A percentile compares a stretch with the other conserved stretches of the same genome.
Conservation (phyloP, 2,797 vertebrate genomes). For the Holocentrus rufus region DNA sequence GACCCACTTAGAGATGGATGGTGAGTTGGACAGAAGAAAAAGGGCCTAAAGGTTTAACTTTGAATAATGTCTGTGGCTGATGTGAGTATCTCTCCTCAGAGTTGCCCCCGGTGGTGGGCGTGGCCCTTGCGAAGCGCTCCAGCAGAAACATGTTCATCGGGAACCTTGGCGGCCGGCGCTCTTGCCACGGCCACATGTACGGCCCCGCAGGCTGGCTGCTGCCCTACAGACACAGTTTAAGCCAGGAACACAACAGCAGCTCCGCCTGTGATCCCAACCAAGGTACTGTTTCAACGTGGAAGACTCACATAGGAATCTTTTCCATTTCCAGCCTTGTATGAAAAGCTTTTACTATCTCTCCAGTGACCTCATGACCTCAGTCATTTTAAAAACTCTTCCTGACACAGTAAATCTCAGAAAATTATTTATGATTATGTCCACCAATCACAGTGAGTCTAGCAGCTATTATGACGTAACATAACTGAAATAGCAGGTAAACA, state of each 20-base stretch:
- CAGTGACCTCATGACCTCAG: too few species aligned
- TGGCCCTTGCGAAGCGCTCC: conserved; percentile 85
- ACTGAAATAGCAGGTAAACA: too few species aligned
- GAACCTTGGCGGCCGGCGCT: conserved; percentile 84
- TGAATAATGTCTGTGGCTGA: not conserved
- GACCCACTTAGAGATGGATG: conserved; percentile 74
- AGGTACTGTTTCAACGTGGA: conserved; percentile 73
- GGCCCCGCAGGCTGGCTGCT: conserved; percentile 92
- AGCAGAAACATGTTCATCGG: conserved; percentile 81
- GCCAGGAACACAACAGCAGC: conserved; percentile 76
- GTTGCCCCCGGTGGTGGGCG: conserved; percentile 78
- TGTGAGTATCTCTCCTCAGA: conserved; percentile 66
- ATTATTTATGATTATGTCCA: too few species aligned
- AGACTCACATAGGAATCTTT: not conserved
- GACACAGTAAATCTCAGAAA: too few species aligned
- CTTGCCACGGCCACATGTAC: conserved; percentile 89
- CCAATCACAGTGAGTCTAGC: too few species aligned
- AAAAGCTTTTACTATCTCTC: not conserved
- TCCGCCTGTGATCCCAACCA: conserved; percentile 81
- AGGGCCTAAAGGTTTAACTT: not conserved
- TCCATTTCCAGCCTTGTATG: not conserved
- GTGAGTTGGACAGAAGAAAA: conserved; percentile 52
- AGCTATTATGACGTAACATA: too few species aligned
- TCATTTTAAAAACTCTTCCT: too few species aligned
- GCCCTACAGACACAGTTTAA: conserved; percentile 79